Evolutionary conservation across 1,140 invertebrate species (phyloP), one percentile per base, ranked within the genome.

Genomic region (honey bee (Apis mellifera)): DNA sequence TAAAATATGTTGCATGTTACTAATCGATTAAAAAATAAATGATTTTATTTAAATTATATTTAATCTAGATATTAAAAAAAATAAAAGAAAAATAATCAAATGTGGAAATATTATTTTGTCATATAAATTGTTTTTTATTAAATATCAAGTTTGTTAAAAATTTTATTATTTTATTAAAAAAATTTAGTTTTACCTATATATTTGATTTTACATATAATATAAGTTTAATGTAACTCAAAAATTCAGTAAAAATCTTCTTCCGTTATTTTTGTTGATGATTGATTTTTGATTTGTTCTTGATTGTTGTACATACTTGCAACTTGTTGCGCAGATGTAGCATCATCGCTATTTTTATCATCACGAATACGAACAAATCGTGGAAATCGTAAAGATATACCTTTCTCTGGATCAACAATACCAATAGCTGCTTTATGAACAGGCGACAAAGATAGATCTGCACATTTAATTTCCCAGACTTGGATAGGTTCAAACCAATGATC

Each of bases 391-490:
- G 98, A 99, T 87, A 99, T 98, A 23, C 99, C 99, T 90, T 98
- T 98, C 89, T 98, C 97, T 42, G 96, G 95, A 95, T 99, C 98
- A 68, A 98, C 97, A 91, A 99, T 96, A 84, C 99, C 99, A 59
- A 96, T 92, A 8, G 97, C 99, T 76, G 99, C 99, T 91, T 95
- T 96, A 92, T 99, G 98, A 62, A 98, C 96, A 21, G 99, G 99
- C 19, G 99, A 99, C 48, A 99, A 95, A 12, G 98, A 99, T 42
- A 99, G 95, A 95, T 99, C 99, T 1, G 99, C 99, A 93, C 98
- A 99, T 94, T 99, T 99, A 13, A 99, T 96, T 95, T 99, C 99
- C 99, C 99, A 99, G 19, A 99, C 98, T 93, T 98, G 96, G 11
- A 96, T 96, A 8, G 98, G 95, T 86, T 98, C 97, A 93, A 99